These are phyloP conservation scores for Coturnix japonica DNA, from an alignment of 2,113 vertebrate genomes.

Conservation along the genomic window DNA sequence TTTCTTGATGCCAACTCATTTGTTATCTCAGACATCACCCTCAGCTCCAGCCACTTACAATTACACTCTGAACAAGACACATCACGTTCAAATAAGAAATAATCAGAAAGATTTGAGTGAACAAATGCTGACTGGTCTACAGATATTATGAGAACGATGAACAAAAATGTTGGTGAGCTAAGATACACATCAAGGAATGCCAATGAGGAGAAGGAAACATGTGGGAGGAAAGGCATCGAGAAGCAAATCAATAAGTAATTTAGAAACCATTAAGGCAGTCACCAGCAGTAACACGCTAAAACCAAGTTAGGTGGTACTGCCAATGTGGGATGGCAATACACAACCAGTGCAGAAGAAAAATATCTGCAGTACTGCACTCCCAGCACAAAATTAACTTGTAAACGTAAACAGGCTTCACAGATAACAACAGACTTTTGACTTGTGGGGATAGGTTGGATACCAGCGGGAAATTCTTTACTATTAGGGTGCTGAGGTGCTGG, in stretches of 20 bases:
- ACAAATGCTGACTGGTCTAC: background rate
- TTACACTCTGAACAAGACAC: background rate
- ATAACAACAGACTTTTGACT: background rate
- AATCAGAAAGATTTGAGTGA: background rate
- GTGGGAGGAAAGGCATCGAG: background rate
- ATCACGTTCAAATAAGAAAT: background rate
- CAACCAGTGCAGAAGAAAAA: background rate
- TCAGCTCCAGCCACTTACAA: accelerated
- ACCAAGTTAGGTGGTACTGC: background rate
- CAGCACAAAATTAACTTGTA: background rate
- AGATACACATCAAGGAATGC: background rate
- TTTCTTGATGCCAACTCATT: background rate
- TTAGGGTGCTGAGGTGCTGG: no score
- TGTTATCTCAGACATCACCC: background rate
- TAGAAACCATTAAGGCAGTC: conserved; percentile 22
- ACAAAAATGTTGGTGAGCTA: background rate
- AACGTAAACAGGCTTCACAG: background rate
- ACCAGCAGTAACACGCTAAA: background rate
- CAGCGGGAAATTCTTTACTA: no score
- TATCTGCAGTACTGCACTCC: background rate
- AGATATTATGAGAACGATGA: background rate
- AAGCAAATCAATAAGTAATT: conserved; percentile 41
- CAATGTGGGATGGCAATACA: background rate
- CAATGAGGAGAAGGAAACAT: background rate
- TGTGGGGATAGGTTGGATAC: background rate